Conservation (phyloP, 2,888 invertebrate genomes). For the Myopa testacea region DNA sequence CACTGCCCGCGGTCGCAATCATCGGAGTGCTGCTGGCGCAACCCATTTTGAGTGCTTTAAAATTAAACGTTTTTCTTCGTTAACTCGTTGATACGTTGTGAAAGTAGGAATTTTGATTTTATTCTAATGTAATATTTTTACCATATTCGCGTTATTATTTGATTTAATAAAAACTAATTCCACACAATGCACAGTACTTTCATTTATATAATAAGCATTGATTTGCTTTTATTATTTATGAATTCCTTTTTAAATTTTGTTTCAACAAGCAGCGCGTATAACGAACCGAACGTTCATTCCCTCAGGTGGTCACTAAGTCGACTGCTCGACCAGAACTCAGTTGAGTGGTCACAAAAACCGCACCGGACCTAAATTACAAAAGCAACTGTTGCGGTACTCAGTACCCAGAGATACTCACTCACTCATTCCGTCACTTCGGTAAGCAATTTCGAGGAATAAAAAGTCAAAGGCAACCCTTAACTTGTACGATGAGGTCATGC, state of each 20-base stretch:
- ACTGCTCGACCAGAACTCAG: constrained; percentile 47
- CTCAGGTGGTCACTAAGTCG: constrained; percentile 58
- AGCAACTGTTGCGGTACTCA: neutral
- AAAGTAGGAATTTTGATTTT: neutral
- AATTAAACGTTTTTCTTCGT: neutral
- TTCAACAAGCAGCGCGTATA: neutral
- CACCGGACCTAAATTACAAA: neutral
- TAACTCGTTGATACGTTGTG: constrained; percentile 14
- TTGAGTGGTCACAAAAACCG: constrained; percentile 42
- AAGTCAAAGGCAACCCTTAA: constrained; percentile 48
- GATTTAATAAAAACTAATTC: neutral
- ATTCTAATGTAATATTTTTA: constrained; percentile 29
- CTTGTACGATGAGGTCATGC: constrained; percentile 60
- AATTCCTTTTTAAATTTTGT: constrained; percentile 15
- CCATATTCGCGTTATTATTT: constrained; percentile 14
- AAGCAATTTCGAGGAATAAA: neutral
- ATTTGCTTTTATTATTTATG: neutral
- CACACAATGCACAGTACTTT: neutral
- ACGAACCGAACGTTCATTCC: constrained; percentile 46
- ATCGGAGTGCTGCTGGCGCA: constrained; percentile 64
- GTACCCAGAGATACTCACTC: neutral
- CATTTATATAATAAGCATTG: neutral
- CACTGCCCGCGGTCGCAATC: constrained; percentile 64
- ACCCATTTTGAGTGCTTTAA: constrained; percentile 54
- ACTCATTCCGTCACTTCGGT: constrained; percentile 41